Evolutionary conservation across 2,888 invertebrate genomes (phyloP).

Genomic region (Patella pellucida): DNA sequence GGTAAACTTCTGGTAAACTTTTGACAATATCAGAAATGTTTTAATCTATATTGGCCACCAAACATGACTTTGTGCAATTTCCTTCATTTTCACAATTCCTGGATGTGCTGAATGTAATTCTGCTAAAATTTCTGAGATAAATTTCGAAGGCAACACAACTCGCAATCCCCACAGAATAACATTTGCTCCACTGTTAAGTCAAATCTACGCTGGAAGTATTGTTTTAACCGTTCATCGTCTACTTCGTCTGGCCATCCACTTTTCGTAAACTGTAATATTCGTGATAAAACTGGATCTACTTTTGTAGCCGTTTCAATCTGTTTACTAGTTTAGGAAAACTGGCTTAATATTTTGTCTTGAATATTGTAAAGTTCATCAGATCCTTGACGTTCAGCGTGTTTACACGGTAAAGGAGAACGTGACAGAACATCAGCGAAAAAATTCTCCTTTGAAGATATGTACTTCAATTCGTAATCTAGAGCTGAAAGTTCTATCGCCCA

Average conservation of each 20-base stretch:
- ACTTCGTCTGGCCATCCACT: constrained; percentile 13
- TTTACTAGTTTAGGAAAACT: background rate
- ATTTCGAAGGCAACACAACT: constrained; percentile 7
- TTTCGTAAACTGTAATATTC: constrained; percentile 15
- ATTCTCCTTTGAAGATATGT: background rate
- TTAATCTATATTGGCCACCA: constrained; percentile 13
- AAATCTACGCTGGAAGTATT: constrained; percentile 13
- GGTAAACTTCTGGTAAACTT: constrained; percentile 8
- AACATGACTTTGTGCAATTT: constrained; percentile 11
- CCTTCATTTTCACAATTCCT: constrained; percentile 14
- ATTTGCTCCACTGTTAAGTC: constrained; percentile 17
- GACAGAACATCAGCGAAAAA: background rate
- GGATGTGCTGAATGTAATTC: background rate
- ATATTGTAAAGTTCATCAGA: background rate
- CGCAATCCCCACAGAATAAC: constrained; percentile 6
- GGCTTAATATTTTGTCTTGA: background rate
- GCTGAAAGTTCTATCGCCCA: background rate
- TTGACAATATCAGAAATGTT: background rate
- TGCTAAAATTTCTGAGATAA: background rate
- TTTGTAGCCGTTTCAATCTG: background rate
- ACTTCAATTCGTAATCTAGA: background rate
- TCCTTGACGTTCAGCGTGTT: background rate
- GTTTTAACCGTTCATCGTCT: constrained; percentile 15
- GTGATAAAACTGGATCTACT: background rate
- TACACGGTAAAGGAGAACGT: background rate